Base-by-base conservation (phyloP, 2,888 invertebrate species). In the Prosopocoilus inquinatus region DNA sequence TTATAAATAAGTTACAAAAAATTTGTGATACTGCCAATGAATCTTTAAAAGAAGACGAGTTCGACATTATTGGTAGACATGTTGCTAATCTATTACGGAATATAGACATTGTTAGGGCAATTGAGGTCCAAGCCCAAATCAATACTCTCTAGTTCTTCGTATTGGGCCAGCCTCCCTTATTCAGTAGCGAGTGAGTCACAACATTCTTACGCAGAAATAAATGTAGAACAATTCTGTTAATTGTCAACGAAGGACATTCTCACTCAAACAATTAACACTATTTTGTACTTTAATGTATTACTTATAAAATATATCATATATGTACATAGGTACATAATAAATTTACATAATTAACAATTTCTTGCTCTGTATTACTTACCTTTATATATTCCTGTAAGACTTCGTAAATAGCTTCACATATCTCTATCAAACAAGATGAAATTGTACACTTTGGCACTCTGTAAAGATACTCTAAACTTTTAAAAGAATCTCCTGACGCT, bases 401-500 rank as follows among this genome's bases (percentile, higher is more conserved):
- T 35, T 35, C 36, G 11, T 35, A 35, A 36, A 36, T 11, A n/a
- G 36, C 36, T 35, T 35, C 36, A 9, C 9, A 35, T 35, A 35
- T 11, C 11, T 35, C n/a, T 35, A 35, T 4, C 36, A 35, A 35
- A n/a, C n/a, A n/a, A n/a, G 36, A 35, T 35, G 36, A 35, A 35
- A 35, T 35, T 35, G 36, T 35, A 9, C n/a, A 35, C 36, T 35
- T 35, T 35, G 36, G 36, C 11, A 36, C 36, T 11, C 36, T 36
- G 2, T 5, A 3, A 3, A 2, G 36, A 36, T 36, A 36, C 2
- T 36, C 36, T 8, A 36, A 5, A 3, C 36, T 36, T 36, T 36
- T 43, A 43, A 43, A 43, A 43, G 43, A 43, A 12, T 43, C 43
- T 13, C 43, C 43, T 11, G 43, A 15, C 9, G 15, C 43, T 16